Evolutionary conservation across 2,888 invertebrate genomes (phyloP).

Genomic region (Ophioninae sp.): DNA sequence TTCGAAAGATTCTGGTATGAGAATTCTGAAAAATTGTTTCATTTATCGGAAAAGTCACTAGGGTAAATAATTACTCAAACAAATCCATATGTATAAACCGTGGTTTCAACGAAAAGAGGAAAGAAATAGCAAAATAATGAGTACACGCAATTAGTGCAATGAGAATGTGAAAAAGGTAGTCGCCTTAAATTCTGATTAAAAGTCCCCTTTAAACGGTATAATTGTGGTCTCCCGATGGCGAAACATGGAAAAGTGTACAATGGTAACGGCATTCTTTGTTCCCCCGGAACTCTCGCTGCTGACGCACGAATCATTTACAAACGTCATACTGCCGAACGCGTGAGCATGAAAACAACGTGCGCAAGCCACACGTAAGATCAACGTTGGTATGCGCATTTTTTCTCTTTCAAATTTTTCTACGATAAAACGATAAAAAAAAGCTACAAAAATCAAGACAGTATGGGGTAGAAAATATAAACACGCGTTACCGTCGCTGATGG

Average conservation of each 20-base stretch:
- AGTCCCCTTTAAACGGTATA: neutral
- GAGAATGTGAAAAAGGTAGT: neutral
- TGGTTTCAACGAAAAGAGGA: neutral
- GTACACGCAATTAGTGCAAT: neutral
- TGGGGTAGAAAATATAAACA: too few species aligned
- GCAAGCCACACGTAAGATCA: neutral
- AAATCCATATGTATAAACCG: too few species aligned
- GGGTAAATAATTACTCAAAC: too few species aligned
- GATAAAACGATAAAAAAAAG: too few species aligned
- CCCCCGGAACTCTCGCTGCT: constrained; percentile 22
- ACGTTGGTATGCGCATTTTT: too few species aligned
- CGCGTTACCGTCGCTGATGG: too few species aligned
- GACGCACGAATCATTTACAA: constrained; percentile 20
- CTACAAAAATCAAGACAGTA: too few species aligned
- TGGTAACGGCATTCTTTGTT: constrained; percentile 34
- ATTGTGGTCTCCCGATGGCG: neutral
- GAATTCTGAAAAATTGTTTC: too few species aligned
- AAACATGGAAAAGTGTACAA: constrained; percentile 8
- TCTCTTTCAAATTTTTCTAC: too few species aligned
- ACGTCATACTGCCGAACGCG: neutral
- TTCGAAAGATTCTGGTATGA: too few species aligned
- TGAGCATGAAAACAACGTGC: constrained; percentile 8
- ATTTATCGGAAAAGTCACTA: too few species aligned
- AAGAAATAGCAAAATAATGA: neutral
- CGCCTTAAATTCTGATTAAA: neutral